Conservation (phyloP, 2,113 vertebrate species). For the Alligator mississippiensis region DNA sequence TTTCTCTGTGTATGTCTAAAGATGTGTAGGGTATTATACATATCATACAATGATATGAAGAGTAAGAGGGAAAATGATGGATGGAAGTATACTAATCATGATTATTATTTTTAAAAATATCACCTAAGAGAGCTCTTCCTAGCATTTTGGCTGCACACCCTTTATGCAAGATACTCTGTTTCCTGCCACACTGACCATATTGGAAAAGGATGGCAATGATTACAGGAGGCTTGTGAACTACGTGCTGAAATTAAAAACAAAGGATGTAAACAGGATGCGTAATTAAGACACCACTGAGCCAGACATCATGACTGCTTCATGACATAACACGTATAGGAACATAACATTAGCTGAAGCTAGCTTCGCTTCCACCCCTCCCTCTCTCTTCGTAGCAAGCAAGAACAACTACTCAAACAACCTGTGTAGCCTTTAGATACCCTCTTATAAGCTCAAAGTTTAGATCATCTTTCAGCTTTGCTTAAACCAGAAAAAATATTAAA, state of each 20-base stretch:
- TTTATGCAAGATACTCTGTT: slow-evolving; percentile 46
- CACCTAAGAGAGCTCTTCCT: slow-evolving; percentile 57
- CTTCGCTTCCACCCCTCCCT: slow-evolving; percentile 39
- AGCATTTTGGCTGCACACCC: slow-evolving; percentile 37
- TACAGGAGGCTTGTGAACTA: slow-evolving; percentile 71
- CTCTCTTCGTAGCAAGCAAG: slow-evolving; percentile 32
- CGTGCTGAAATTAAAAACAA: slow-evolving; percentile 84
- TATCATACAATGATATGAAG: slow-evolving; percentile 36
- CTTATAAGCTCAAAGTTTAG: slow-evolving; percentile 17
- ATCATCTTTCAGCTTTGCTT: not conserved
- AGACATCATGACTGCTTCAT: slow-evolving; percentile 78
- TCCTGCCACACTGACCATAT: slow-evolving; percentile 55
- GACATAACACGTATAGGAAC: slow-evolving; percentile 69
- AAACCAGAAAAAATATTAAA: slow-evolving; percentile 14
- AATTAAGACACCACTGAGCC: slow-evolving; percentile 83
- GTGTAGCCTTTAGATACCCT: not conserved
- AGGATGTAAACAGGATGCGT: slow-evolving; percentile 88
- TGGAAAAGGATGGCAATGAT: slow-evolving; percentile 45
- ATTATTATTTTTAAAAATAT: slow-evolving; percentile 57
- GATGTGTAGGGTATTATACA: slow-evolving; percentile 8
- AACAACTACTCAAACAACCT: slow-evolving; percentile 33
- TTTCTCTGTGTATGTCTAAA: slow-evolving; percentile 43
- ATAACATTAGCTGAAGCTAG: slow-evolving; percentile 33
- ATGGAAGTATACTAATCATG: slow-evolving; percentile 39
- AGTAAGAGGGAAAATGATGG: slow-evolving; percentile 52